Evolutionary conservation across 2,888 invertebrate species (phyloP).

Genomic region (Volucella zonaria): DNA sequence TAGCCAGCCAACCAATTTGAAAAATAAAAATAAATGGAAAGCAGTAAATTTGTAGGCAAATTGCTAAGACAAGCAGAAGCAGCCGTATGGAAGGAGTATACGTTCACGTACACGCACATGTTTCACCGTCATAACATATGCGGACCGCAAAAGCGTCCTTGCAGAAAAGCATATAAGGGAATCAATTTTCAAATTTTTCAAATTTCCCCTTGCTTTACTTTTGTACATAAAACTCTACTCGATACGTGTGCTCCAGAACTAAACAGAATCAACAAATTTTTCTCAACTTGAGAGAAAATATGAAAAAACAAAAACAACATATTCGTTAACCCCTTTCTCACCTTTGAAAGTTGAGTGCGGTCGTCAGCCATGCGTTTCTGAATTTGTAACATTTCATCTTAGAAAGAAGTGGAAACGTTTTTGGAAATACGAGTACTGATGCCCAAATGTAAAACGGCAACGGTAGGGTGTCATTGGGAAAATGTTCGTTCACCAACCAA

Average conservation of each 20-base stretch:
- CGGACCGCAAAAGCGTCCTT: slow-evolving; percentile 32
- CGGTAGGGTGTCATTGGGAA: slow-evolving; percentile 4
- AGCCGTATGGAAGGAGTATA: slow-evolving; percentile 9
- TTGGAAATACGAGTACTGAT: slow-evolving; percentile 11
- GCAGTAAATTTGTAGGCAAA: slow-evolving; percentile 73
- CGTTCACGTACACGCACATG: slow-evolving; percentile 33
- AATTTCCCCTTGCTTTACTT: slow-evolving; percentile 15
- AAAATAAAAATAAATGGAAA: slow-evolving; percentile 73
- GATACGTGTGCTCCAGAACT: slow-evolving; percentile 53
- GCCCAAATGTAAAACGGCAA: background rate
- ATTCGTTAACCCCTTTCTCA: slow-evolving; percentile 46
- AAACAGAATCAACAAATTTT: slow-evolving; percentile 43
- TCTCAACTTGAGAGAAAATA: slow-evolving; percentile 37
- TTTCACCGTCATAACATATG: slow-evolving; percentile 51
- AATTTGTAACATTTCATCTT: slow-evolving; percentile 50
- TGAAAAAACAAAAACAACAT: slow-evolving; percentile 10
- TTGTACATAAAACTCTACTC: slow-evolving; percentile 60
- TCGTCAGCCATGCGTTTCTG: slow-evolving; percentile 35
- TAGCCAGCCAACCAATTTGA: slow-evolving; percentile 67
- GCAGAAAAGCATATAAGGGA: slow-evolving; percentile 47
- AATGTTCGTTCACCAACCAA: slow-evolving; percentile 7
- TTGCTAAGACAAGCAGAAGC: slow-evolving; percentile 68
- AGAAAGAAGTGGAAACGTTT: background rate
- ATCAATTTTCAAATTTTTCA: slow-evolving; percentile 70
- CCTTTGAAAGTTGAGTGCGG: slow-evolving; percentile 48